Evolutionary conservation across 2,888 invertebrate genomes (phyloP).

Genomic region (Sussaba pulchella): DNA sequence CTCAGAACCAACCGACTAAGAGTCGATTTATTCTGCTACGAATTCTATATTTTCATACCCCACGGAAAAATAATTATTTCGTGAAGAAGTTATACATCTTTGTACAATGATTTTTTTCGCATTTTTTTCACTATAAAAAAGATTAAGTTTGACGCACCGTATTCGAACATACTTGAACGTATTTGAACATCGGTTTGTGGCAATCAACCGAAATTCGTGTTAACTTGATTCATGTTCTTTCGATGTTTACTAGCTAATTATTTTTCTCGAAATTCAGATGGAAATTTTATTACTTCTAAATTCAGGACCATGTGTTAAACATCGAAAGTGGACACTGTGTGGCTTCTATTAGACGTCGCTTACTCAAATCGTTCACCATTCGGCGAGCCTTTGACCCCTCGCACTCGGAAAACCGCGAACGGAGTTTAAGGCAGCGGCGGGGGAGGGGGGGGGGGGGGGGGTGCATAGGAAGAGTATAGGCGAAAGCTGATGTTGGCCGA

Average conservation of each 20-base stretch:
- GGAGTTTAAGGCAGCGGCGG: conserved; percentile 64
- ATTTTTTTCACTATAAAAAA: too few species aligned
- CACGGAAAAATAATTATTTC: conserved; percentile 5
- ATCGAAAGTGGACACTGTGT: conserved; percentile 18
- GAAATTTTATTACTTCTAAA: too few species aligned
- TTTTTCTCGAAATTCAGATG: too few species aligned
- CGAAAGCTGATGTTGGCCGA: conserved; percentile 51
- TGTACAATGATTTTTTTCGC: not conserved
- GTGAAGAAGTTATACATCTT: not conserved
- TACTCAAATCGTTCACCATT: conserved; percentile 77
- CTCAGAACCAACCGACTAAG: conserved; percentile 45
- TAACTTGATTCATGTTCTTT: too few species aligned
- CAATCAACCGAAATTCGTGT: too few species aligned
- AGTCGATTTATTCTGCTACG: conserved; percentile 40
- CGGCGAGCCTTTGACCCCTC: conserved; percentile 78
- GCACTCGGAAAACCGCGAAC: conserved; percentile 79
- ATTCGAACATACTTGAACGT: too few species aligned
- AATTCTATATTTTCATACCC: not conserved
- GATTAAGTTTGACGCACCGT: too few species aligned
- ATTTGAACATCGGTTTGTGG: too few species aligned
- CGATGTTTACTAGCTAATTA: too few species aligned
- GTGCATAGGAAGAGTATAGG: conserved; percentile 38
- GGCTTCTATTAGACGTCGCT: conserved; percentile 66
- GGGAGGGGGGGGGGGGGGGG: conserved; percentile 26
- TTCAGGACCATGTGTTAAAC: conserved; percentile 28